Percentiles rank a stretch among this genome's conserved stretches.
Conservation (phyloP, 1,140 invertebrate species). For the Matsumurasca onukii region DNA sequence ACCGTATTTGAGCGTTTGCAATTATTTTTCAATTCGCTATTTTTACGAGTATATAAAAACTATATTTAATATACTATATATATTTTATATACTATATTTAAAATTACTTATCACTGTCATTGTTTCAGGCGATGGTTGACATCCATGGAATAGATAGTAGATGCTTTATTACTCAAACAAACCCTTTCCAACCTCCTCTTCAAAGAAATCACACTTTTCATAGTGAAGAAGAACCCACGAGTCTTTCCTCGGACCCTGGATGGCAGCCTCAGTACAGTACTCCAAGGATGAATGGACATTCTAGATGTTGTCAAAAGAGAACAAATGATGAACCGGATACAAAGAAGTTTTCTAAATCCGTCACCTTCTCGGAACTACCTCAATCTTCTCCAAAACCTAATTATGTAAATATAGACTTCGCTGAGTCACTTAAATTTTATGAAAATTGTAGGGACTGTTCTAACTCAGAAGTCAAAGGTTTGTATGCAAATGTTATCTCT, state of each 20-base stretch:
- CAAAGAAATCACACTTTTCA: neutral
- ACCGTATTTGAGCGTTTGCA: too few species aligned
- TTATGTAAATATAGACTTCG: constrained; percentile 2
- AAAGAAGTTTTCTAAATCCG: neutral
- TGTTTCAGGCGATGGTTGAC: neutral
- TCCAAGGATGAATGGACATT: neutral
- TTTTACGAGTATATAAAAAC: too few species aligned
- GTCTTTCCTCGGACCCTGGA: neutral
- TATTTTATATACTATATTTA: too few species aligned
- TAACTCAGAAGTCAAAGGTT: too few species aligned
- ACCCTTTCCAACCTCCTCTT: neutral
- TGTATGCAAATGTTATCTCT: too few species aligned
- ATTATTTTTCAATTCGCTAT: too few species aligned
- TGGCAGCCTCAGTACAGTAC: neutral
- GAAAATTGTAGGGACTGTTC: constrained; percentile 6
- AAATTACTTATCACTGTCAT: too few species aligned
- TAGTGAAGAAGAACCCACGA: neutral
- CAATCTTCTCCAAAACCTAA: neutral
- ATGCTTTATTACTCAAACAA: too few species aligned
- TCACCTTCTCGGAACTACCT: neutral
- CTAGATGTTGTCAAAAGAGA: neutral
- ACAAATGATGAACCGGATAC: neutral
- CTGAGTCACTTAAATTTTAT: constrained; percentile 1
- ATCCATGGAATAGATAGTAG: neutral
- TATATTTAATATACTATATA: too few species aligned